These are phyloP conservation scores for Baccha elongata DNA, from an alignment of 2,888 invertebrate genomes.

Conservation along the genomic window DNA sequence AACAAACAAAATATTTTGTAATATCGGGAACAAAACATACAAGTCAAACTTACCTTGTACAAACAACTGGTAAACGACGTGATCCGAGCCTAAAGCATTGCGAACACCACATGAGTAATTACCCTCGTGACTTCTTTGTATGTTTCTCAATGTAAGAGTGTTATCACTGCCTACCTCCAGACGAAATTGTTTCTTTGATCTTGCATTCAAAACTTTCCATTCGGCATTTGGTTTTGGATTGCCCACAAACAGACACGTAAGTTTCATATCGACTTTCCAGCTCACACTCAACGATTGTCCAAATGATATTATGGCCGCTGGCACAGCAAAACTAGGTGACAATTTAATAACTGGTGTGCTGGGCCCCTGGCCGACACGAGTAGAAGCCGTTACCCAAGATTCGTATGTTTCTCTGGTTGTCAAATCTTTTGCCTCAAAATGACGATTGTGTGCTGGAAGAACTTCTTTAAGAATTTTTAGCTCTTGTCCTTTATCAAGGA, in stretches of 20 bases:
- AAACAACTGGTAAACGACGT: slow-evolving; percentile 83
- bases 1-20: too few relatives aligned
- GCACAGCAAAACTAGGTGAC: slow-evolving; percentile 82
- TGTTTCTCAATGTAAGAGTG: slow-evolving; percentile 83
- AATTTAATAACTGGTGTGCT: slow-evolving; percentile 84
- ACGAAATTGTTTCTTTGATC: slow-evolving; percentile 79
- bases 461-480: slow-evolving; percentile 83
- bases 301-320: slow-evolving; percentile 85
- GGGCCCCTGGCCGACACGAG: slow-evolving; percentile 85
- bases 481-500: slow-evolving; percentile 84
- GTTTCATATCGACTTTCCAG: slow-evolving; percentile 83
- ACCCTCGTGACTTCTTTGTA: slow-evolving; percentile 83
- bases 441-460: slow-evolving; percentile 82
- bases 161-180: slow-evolving; percentile 83
- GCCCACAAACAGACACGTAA: slow-evolving; percentile 84
- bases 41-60: slow-evolving; percentile 83
- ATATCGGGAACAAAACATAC: background rate
- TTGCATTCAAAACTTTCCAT: slow-evolving; percentile 83
- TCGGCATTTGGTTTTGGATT: slow-evolving; percentile 83
- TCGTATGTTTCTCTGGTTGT: slow-evolving; percentile 84
- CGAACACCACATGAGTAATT: slow-evolving; percentile 84
- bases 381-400: slow-evolving; percentile 86
- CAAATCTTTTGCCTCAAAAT: slow-evolving; percentile 84
- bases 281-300: slow-evolving; percentile 83
- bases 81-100: slow-evolving; percentile 83